Conservation (phyloP, 1,140 invertebrate species). For the Cydia splendana region DNA sequence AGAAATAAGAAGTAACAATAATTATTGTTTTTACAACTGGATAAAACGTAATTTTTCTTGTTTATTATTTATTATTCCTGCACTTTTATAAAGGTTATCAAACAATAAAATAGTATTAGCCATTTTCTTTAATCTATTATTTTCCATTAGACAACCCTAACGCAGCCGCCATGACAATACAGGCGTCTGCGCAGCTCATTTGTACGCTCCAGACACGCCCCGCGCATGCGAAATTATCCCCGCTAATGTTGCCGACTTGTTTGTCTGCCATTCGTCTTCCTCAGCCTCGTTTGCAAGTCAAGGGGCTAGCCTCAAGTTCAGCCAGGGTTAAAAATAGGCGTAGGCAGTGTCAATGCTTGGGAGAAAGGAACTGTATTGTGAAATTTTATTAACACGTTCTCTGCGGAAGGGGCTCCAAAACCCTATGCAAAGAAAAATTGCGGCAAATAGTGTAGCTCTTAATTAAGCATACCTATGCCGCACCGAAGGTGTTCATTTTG, state of each 20-base stretch:
- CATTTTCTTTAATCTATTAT: neutral
- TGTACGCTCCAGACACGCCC: slow-evolving; percentile 16
- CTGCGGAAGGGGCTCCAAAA: no score
- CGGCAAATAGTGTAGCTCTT: no score
- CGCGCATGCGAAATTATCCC: slow-evolving; percentile 9
- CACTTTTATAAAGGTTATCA: no score
- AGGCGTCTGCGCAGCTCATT: slow-evolving; percentile 14
- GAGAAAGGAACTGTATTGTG: neutral
- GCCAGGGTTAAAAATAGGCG: neutral
- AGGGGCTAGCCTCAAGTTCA: slow-evolving; percentile 8
- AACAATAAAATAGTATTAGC: no score
- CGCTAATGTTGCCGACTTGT: slow-evolving; percentile 15
- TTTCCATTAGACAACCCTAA: neutral
- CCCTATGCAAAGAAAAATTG: no score
- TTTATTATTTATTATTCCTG: no score
- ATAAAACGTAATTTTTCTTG: no score
- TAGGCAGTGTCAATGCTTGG: neutral
- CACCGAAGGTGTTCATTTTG: no score
- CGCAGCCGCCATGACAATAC: slow-evolving; percentile 6
- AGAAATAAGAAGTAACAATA: no score
- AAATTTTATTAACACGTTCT: neutral
- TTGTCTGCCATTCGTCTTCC: slow-evolving; percentile 13
- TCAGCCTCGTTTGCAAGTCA: slow-evolving; percentile 17
- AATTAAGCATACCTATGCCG: no score
- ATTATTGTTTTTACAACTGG: no score